Base-by-base conservation (phyloP, 2,888 invertebrate species). In the Zhuqinia jingwanae region DNA sequence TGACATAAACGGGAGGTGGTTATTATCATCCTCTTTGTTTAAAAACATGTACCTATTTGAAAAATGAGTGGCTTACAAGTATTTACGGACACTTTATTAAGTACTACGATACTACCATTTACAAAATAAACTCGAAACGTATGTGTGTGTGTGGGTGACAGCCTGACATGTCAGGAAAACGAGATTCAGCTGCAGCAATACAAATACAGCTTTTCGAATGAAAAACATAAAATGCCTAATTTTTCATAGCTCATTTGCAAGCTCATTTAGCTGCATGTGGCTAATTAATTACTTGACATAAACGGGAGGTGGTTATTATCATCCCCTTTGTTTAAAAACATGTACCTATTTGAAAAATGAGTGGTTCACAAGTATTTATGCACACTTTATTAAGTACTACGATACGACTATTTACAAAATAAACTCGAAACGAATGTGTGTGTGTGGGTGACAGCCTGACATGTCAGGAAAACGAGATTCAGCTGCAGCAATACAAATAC, bases 271-370 rank as follows among this genome's bases (percentile, higher is more conserved):
- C 65, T 25, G 70, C 73, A 58, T 70, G 70, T 58, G 56, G 70
- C 58, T 73, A 81, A 81, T 81, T 70, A 81, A 81, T 81, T 70
- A 36, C 36, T 56, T 56, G 27, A 73, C 70, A 81, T 81, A 42
- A 65, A 50, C 30, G 20, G 70, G 70, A 58, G 81, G 73, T 36
- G 11, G 58, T 60, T 17, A 1, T 15, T 53, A 53, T 15, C 47
- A 47, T 15, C 11, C 11, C 47, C 15, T 47, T n/a, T 47, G n/a
- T n/a, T 47, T 47, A 1, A 47, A 47, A 8, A 56, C 8, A 17
- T 17, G 20, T 56, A 20, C 56, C 56, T 17, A 56, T 20, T 17
- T 2, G 6, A 11, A 42, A 42, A 56, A 56, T 20, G 8, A n/a
- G 17, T 56, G 56, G n/a, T n/a, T n/a, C 20, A 56, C 15, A 56